Percentiles rank a stretch among this genome's conserved stretches.
Conservation (phyloP, 2,113 vertebrate genomes). For the Oryzias javanicus region DNA sequence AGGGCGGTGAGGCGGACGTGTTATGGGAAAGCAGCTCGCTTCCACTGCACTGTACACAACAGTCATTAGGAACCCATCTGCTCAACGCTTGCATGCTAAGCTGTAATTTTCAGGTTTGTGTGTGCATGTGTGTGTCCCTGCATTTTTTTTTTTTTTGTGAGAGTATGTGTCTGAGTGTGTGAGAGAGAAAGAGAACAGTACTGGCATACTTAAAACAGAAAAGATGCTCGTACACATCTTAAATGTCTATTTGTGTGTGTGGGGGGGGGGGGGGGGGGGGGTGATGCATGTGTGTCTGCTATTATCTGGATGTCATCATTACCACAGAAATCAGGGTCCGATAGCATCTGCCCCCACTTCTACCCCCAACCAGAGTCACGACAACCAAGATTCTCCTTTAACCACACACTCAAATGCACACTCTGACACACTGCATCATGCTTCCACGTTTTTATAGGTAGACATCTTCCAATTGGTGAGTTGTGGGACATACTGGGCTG, state of each 20-base stretch:
- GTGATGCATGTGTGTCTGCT: constrained; percentile 22
- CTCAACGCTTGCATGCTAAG: constrained; percentile 80
- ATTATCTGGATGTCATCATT: constrained; percentile 82
- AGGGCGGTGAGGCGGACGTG: constrained; percentile 50
- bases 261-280: constrained; percentile 6
- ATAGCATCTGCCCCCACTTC: constrained; percentile 75
- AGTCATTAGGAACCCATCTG: constrained; percentile 82
- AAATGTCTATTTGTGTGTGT: constrained; percentile 26
- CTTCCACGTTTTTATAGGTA: constrained; percentile 75
- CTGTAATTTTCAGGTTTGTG: constrained; percentile 80
- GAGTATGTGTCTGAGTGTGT: constrained; percentile 57
- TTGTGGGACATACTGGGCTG: constrained; percentile 71
- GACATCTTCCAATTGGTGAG: constrained; percentile 76
- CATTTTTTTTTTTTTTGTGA: constrained; percentile 3
- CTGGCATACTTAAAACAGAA: constrained; percentile 21
- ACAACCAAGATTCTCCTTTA: constrained; percentile 75
- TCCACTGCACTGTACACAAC: constrained; percentile 77
- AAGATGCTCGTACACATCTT: constrained; percentile 46
- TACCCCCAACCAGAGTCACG: constrained; percentile 72
- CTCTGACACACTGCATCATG: constrained; percentile 19
- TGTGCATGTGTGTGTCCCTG: constrained; percentile 71
- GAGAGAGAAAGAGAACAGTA: constrained; percentile 24
- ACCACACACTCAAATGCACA: constrained; percentile 68
- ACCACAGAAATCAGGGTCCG: constrained; percentile 77
- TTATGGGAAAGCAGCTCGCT: constrained; percentile 69